Evolutionary conservation across 2,113 vertebrate species (phyloP), one percentile per base, ranked within the genome.

Genomic region (Ailuropoda melanoleuca): DNA sequence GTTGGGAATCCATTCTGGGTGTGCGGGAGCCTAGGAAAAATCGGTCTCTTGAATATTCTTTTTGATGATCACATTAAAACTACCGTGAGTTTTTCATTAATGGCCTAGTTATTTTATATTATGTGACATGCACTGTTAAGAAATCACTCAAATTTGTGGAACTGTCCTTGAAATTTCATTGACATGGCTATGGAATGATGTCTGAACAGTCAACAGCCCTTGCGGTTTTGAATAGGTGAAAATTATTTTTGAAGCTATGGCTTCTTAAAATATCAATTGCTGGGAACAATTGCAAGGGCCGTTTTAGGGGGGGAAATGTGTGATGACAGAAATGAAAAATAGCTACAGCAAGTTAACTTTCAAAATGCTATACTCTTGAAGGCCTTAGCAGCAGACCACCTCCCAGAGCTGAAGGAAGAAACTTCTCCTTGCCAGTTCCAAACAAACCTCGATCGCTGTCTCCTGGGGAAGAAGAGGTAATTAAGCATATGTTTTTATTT

Each of bases 401-500:
- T 66, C 97, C 98, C 6, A 98, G 99, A 98, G 86, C 90, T 3
- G 99, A 99, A 24, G 3, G 77, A 56, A 98, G 99, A 34, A 95
- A 68, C 92, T 83, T 97, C 37, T 97, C 98, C 0, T 3, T 98
- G 81, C 99, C 99, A 4, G 37, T 98, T 90, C 98, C 99, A 0
- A 97, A 37, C 97, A 99, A 96, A 78, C 98, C 68, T 81, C 97
- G 90, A 29, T 97, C 97, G 26, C 56, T 97, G 1, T 96, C 96
- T 43, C 72, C 26, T 0, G 97, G 48, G 19, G 98, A 98, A 64
- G 94, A 98, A 17, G 98, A 98, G 98, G 98, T 99, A 98, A 93
- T 34, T 77, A 64, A 75, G 7, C 39, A 15, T 2, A 29, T 9
- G 37, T n/a, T 89, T 78, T 58, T 17, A 46, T 31, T 68, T 74